Evolutionary conservation across 2,113 vertebrate genomes (phyloP), one percentile per base, ranked within the genome.

Genomic region (Elanoides forficatus): DNA sequence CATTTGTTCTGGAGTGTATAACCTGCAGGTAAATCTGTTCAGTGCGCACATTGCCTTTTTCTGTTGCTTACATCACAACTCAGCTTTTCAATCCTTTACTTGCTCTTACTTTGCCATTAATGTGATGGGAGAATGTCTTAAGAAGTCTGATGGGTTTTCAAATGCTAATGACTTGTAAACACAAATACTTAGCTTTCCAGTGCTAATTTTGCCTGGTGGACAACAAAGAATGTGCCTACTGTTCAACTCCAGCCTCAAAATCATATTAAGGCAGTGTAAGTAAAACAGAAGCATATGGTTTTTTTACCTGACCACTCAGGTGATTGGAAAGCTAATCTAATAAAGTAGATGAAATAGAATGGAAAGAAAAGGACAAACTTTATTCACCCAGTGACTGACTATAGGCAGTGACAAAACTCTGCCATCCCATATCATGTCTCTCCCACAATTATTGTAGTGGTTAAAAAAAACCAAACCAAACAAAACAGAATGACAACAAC

Each of bases 41-140:
- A 22, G 3, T 1, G 0, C 48, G 5, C 10, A 6, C 0, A 0
- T 52, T 83, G 21, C 23, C 8, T 21, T 71, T 81, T 66, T 40
- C 7, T 50, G 30, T 82, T 79, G 15, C 13, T 80, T 59, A 23
- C 0, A 6, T 48, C 22, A 50, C 32, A 71, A 52, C 14, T 62
- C 34, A 66, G 13, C 10, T 81, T 92, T 65, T 52, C 25, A 45
- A 5, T 66, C 11, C 81, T 62, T 29, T 65, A 1, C 56, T 68
- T 81, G 27, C 30, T 70, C 7, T 38, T 82, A 22, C 5, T 43
- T 84, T 42, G n/a, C 50, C 2, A 1, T 48, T 86, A 45, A 50
- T 15, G 11, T 67, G 48, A 17, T 84, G 13, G 26, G 27, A 65
- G 76, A 43, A 40, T 15, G 15, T 59, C 26, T 40, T 60, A 70